Conservation (phyloP, 2,797 vertebrate species). For the Pristis pectinata region DNA sequence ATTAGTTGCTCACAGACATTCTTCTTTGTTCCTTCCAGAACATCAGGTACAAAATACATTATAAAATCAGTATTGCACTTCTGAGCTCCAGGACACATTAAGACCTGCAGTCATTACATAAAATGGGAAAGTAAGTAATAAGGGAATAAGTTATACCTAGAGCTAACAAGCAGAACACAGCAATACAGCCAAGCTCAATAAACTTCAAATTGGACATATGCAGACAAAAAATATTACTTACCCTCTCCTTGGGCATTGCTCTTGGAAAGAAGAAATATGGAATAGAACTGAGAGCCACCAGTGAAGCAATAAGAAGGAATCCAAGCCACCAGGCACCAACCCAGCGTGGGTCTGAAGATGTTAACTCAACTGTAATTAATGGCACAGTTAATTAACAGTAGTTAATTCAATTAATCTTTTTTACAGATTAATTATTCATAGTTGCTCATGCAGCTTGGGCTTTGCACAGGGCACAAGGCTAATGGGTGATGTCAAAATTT, state of each 20-base stretch:
- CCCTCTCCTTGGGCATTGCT: neutral
- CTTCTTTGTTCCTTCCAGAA: neutral
- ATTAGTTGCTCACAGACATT: neutral
- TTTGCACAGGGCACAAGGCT: neutral
- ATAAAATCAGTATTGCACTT: neutral
- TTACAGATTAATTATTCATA: neutral
- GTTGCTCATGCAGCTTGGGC: neutral
- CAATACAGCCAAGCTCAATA: neutral
- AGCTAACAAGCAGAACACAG: neutral
- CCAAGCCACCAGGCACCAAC: neutral
- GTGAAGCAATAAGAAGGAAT: neutral
- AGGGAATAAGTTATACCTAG: neutral
- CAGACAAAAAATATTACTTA: neutral
- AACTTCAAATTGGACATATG: neutral
- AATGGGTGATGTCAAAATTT: neutral
- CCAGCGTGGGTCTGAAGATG: neutral
- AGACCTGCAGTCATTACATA: neutral
- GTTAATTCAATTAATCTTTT: neutral
- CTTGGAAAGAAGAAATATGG: constrained; percentile 1
- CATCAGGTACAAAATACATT: neutral
- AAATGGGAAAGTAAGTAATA: neutral
- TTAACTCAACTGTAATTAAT: neutral
- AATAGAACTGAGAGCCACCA: constrained; percentile 6
- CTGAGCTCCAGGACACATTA: neutral
- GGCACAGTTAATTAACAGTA: neutral